phyloP scores from a whole-genome alignment of 1,140 invertebrate species.

The Drosophila rhopaloa region DNA sequence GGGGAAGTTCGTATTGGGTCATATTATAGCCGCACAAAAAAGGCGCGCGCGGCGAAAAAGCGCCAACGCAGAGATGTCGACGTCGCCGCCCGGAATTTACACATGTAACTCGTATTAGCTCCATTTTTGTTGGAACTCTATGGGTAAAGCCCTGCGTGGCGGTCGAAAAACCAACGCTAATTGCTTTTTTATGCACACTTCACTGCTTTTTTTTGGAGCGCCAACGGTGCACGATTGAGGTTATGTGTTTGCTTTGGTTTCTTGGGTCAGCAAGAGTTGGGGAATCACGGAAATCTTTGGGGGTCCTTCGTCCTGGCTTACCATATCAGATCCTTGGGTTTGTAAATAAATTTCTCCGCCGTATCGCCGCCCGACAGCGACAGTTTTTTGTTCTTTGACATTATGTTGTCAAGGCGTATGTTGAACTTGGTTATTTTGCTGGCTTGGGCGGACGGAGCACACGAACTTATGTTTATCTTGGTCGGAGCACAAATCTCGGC shows the following conservation, averaged over 20 bases:
- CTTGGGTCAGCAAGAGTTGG: background rate
- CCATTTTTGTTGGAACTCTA: slow-evolving; percentile 4
- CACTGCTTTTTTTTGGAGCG: slow-evolving; percentile 39
- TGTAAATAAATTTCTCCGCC: slow-evolving; percentile 80
- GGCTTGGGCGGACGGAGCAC: slow-evolving; percentile 48
- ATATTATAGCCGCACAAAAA: slow-evolving; percentile 28
- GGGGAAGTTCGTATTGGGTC: slow-evolving; percentile 25
- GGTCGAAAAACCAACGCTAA: slow-evolving; percentile 27
- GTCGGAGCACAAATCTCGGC: slow-evolving; percentile 37
- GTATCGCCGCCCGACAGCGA: slow-evolving; percentile 77
- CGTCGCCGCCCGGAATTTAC: slow-evolving; percentile 13
- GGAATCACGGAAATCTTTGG: slow-evolving; percentile 2
- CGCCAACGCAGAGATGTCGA: slow-evolving; percentile 73
- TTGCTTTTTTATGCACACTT: slow-evolving; percentile 47
- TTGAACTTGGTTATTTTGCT: slow-evolving; percentile 80
- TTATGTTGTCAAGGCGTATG: slow-evolving; percentile 80
- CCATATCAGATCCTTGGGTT: slow-evolving; percentile 83
- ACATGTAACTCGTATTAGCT: background rate
- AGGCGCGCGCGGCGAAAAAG: slow-evolving; percentile 73
- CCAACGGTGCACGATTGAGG: slow-evolving; percentile 60
- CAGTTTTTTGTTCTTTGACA: slow-evolving; percentile 84
- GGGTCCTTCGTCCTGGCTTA: slow-evolving; percentile 42
- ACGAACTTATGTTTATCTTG: slow-evolving; percentile 30
- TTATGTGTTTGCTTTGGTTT: slow-evolving; percentile 59
- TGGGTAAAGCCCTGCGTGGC: slow-evolving; percentile 18